Percentiles rank a stretch among this genome's conserved stretches.
Evolutionary conservation across 64 coral and sea anemone species (phyloP).

Genomic region (Cladopsammia gracilis): DNA sequence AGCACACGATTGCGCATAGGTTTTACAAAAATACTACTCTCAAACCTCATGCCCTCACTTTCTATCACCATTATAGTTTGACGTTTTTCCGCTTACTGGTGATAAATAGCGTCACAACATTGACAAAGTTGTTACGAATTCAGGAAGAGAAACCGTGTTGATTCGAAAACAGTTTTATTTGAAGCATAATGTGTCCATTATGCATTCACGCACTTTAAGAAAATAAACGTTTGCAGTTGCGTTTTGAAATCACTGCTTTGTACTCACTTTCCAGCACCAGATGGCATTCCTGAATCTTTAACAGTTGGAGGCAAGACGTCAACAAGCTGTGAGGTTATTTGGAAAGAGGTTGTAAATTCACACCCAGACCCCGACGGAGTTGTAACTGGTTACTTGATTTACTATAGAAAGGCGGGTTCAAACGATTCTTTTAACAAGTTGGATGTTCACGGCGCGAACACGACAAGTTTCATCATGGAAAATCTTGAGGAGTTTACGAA

Average conservation of each 20-base stretch:
- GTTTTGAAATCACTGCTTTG: background rate
- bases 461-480: background rate
- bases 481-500: conserved; percentile 30
- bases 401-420: conserved; percentile 28
- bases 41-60: too few relatives aligned
- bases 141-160: too few relatives aligned
- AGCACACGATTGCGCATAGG: too few relatives aligned
- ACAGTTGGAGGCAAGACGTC: conserved; percentile 1
- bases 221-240: too few relatives aligned
- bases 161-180: too few relatives aligned
- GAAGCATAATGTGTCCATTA: too few relatives aligned
- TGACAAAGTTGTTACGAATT: too few relatives aligned
- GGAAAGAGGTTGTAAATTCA: background rate
- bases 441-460: conserved; percentile 19
- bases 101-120: too few relatives aligned
- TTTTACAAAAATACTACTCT: too few relatives aligned
- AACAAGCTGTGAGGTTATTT: conserved; percentile 8
- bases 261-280: conserved; percentile 13
- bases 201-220: too few relatives aligned
- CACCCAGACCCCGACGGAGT: conserved; percentile 23
- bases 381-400: conserved; percentile 47
- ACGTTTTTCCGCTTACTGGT: too few relatives aligned
- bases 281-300: conserved; percentile 24
- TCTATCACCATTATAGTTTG: too few relatives aligned
- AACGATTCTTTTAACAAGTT: background rate